Base-by-base conservation (phyloP, 1,140 invertebrate species). In the Bilobella aurantiaca region DNA sequence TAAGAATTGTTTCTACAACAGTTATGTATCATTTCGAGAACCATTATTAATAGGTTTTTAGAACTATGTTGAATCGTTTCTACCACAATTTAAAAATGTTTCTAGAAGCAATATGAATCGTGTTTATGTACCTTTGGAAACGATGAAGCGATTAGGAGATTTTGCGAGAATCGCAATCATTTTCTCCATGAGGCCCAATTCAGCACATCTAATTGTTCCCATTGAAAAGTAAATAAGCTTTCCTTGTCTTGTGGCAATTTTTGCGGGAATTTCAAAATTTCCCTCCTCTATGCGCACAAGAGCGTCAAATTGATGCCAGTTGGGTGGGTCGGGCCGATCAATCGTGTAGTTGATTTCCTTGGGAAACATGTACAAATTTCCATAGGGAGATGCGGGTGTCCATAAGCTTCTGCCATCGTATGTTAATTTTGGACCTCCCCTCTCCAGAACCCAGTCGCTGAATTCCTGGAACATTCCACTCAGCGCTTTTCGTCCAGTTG, bases 141-240 rank as follows among this genome's bases (percentile, higher is more conserved):
- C n/a, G n/a, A n/a, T n/a, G n/a, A n/a, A n/a, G n/a, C n/a, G n/a
- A n/a, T n/a, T n/a, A n/a, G n/a, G n/a, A n/a, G n/a, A n/a, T n/a
- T n/a, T n/a, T n/a, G n/a, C n/a, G n/a, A n/a, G n/a, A n/a, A n/a
- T n/a, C n/a, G n/a, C n/a, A n/a, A n/a, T n/a, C n/a, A n/a, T n/a
- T n/a, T n/a, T n/a, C n/a, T n/a, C n/a, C n/a, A n/a, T n/a, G n/a
- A n/a, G n/a, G n/a, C n/a, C n/a, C n/a, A n/a, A n/a, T n/a, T n/a
- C n/a, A n/a, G n/a, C n/a, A n/a, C n/a, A n/a, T n/a, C n/a, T n/a
- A n/a, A n/a, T n/a, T n/a, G n/a, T n/a, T n/a, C n/a, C n/a, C n/a
- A n/a, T n/a, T 61, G 59, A 61, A 16, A 61, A 34, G 28, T 46
- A 61, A 61, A 61, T 61, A 3, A 61, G n/a, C 31, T 32, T 34